Percentiles rank a stretch among this genome's conserved stretches.
phyloP scores from a whole-genome alignment of 1,140 invertebrate species.

The Periplaneta americana region DNA sequence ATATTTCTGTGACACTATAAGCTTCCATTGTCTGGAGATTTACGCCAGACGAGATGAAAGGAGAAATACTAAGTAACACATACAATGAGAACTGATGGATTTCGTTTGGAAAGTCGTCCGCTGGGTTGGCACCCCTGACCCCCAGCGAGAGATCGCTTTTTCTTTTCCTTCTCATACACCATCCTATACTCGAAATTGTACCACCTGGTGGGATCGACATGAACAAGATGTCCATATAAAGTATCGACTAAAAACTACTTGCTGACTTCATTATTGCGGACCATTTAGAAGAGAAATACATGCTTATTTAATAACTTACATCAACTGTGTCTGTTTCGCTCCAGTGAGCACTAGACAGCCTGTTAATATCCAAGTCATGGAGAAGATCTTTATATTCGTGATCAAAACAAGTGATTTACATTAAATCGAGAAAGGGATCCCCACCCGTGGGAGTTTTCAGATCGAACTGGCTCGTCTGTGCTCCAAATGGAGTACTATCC shows the following conservation, averaged over 20 bases:
- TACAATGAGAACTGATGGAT: not conserved
- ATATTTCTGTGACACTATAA: no score
- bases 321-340: not conserved
- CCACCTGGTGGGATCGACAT: not conserved
- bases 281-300: not conserved
- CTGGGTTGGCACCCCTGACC: not conserved
- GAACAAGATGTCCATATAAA: not conserved
- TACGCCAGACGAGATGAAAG: no score
- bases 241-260: not conserved
- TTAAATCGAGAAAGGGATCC: not conserved
- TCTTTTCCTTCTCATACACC: not conserved
- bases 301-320: not conserved
- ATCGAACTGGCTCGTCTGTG: no score
- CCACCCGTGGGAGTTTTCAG: no score
- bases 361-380: not conserved
- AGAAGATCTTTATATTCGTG: not conserved
- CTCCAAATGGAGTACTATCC: no score
- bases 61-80: no score
- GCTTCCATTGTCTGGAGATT: no score
- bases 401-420: not conserved
- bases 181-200: not conserved
- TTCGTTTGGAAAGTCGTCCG: not conserved
- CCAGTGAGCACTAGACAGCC: not conserved
- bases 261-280: not conserved
- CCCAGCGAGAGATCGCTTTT: not conserved